phyloP scores from a whole-genome alignment of 2,113 vertebrate species.

The Parus major region DNA sequence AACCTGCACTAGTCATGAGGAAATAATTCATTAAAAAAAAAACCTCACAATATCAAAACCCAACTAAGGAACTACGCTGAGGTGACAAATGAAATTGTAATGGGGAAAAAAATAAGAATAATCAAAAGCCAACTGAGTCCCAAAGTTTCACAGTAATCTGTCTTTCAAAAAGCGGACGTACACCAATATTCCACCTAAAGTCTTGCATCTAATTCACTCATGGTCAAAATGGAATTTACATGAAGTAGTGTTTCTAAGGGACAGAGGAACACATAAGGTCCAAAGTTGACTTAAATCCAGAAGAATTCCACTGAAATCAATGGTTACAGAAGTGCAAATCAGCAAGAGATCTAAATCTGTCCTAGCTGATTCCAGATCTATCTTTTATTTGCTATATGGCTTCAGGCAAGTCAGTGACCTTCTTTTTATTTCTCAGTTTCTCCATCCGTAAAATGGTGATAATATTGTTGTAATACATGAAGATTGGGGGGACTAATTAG shows the following conservation, averaged over 20 bases:
- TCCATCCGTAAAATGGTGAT: slow-evolving; percentile 62
- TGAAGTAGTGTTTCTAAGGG: background rate
- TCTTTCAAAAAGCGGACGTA: background rate
- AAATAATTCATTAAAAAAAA: background rate
- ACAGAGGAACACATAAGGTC: background rate
- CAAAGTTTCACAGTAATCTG: background rate
- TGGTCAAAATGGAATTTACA: background rate
- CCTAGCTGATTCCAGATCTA: slow-evolving; percentile 70
- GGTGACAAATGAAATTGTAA: background rate
- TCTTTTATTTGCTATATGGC: slow-evolving; percentile 65
- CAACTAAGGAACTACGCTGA: background rate
- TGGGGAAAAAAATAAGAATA: background rate
- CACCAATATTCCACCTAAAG: background rate
- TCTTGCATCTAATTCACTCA: background rate
- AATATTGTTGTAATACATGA: slow-evolving; percentile 27
- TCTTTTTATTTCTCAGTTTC: slow-evolving; percentile 67
- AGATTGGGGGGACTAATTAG: background rate
- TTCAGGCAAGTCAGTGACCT: slow-evolving; percentile 67
- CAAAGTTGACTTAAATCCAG: background rate
- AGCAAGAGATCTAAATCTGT: slow-evolving; percentile 63
- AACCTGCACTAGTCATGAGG: background rate
- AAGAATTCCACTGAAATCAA: slow-evolving; percentile 37
- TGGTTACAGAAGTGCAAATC: slow-evolving; percentile 16
- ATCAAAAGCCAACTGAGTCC: background rate
- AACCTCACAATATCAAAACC: background rate